phyloP scores from a whole-genome alignment of 2,113 vertebrate species.

The Limnothrissa miodon region DNA sequence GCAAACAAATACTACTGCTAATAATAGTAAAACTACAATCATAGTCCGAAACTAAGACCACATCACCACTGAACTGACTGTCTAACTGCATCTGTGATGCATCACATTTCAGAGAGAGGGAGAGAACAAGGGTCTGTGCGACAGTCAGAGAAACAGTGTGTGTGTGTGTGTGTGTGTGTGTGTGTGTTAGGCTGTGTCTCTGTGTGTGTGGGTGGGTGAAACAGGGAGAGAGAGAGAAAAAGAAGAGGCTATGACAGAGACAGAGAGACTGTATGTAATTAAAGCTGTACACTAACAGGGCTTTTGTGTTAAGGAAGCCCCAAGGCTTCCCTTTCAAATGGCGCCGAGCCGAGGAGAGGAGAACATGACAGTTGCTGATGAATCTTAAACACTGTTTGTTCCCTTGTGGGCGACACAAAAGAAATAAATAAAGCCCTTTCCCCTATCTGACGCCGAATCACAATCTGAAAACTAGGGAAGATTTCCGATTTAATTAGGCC shows the following conservation, averaged over 20 bases:
- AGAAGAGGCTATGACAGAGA: conserved; percentile 22
- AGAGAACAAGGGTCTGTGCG: neutral
- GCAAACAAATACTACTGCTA: too few species aligned
- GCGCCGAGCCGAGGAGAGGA: conserved; percentile 37
- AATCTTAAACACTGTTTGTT: conserved; percentile 69
- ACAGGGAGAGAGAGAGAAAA: conserved; percentile 23
- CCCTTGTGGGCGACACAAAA: conserved; percentile 41
- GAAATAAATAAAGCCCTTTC: conserved; percentile 42
- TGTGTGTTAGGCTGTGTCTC: conserved; percentile 38
- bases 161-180: neutral
- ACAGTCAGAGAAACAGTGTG: neutral
- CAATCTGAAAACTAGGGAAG: conserved; percentile 56
- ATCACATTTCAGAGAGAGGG: neutral
- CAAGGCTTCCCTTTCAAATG: conserved; percentile 56
- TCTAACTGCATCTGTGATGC: neutral
- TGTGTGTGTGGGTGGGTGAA: neutral
- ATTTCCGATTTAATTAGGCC: conserved; percentile 64
- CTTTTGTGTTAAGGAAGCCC: conserved; percentile 62
- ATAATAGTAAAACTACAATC: too few species aligned
- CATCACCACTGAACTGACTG: too few species aligned
- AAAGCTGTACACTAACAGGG: conserved; percentile 60
- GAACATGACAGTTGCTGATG: conserved; percentile 64
- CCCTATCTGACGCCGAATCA: conserved; percentile 25
- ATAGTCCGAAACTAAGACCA: too few species aligned
- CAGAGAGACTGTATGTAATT: conserved; percentile 57